phyloP scores from a whole-genome alignment of 1,140 invertebrate genomes.

The Heliconius melpomene region DNA sequence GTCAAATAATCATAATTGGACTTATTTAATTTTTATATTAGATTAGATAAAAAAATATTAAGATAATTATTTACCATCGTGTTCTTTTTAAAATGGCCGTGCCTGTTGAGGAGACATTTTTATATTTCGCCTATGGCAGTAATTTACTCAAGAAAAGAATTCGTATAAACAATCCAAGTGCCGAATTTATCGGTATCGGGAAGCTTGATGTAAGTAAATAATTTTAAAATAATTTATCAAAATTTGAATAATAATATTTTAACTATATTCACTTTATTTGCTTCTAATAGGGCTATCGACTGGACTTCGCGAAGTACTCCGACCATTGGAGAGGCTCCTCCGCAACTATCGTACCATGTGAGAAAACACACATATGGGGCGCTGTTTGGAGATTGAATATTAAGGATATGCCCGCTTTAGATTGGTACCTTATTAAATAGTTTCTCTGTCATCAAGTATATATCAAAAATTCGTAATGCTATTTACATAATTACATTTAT shows the following conservation, averaged over 20 bases:
- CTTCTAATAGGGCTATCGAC: conserved; percentile 83
- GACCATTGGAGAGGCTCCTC: conserved; percentile 87
- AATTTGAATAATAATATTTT: background rate
- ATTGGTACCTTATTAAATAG: conserved; percentile 80
- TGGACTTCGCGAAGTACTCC: conserved; percentile 87
- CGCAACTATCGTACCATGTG: conserved; percentile 87
- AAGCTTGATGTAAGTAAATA: conserved; percentile 55
- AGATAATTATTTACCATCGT: background rate
- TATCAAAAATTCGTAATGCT: background rate
- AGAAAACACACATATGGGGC: conserved; percentile 86
- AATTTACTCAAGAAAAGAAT: conserved; percentile 72
- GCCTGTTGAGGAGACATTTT: conserved; percentile 52
- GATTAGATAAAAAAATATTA: background rate
- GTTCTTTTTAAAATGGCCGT: conserved; percentile 18
- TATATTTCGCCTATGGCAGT: conserved; percentile 73
- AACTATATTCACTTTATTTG: background rate
- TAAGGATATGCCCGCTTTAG: conserved; percentile 84
- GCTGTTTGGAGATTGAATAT: conserved; percentile 89
- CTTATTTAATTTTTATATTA: background rate
- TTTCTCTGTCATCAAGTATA: conserved; percentile 1
- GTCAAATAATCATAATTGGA: conserved; percentile 2
- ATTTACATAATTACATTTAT: background rate
- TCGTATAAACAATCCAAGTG: conserved; percentile 70
- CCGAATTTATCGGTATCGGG: conserved; percentile 65
- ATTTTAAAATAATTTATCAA: background rate